Evolutionary conservation across 64 coral and sea anemone genomes (phyloP), one percentile per base, ranked within the genome.

Genomic region (Dendronephthya gigantea): DNA sequence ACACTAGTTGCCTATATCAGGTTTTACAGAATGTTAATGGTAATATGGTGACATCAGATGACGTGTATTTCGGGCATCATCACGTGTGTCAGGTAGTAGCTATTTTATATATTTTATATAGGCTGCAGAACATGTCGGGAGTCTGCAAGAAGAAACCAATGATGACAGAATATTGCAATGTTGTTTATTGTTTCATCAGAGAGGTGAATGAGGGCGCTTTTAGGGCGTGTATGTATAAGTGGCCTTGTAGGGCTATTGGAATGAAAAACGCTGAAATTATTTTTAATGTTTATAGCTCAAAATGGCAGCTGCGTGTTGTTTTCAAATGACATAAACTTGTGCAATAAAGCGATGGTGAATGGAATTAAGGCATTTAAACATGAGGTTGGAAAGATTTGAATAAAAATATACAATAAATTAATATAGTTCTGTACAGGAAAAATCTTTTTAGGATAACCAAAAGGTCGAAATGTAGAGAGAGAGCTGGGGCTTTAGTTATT

Each of bases 251-350:
- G n/a, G n/a, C n/a, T n/a, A n/a, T n/a, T n/a, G n/a, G n/a, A n/a
- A n/a, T n/a, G n/a, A n/a, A n/a, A n/a, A n/a, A n/a, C n/a, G 19
- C 55, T 2, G 8, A 27, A 62, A 62, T 27, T 62, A 62, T 62
- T 5, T 23, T 48, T 85, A 34, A 68, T 85, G 40, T 74, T 84
- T 58, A 32, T 29, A 94, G 89, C 85, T 81, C 32, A 88, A 40
- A 93, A 88, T 87, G 95, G 95, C 25, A 69, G 91, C 82, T 81
- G 89, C 9, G 85, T 98, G 25, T 82, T 98, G 43, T 93, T 98
- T 82, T 91, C 95, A 52, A 98, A 98, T 91, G 95, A 98, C 87
- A 84, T 85, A 43, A 98, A 98, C 84, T 79, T 98, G 36, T 93
- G 95, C 56, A 98, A 85, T 72, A 98, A 98, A 66, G 95, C 95